These are phyloP conservation scores for Falco biarmicus DNA, from an alignment of 2,797 vertebrate species.

Conservation along the genomic window DNA sequence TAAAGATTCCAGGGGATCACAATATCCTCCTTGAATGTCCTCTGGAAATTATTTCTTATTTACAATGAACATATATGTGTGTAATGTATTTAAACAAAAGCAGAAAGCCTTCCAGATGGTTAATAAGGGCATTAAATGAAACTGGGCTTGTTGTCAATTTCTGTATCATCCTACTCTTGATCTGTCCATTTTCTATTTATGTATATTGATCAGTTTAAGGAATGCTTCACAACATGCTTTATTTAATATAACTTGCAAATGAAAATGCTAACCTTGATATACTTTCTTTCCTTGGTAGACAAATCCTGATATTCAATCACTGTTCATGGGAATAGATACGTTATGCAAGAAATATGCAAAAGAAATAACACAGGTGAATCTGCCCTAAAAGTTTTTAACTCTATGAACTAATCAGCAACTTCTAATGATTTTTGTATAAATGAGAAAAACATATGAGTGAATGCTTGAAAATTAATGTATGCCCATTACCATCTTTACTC, in stretches of 20 bases:
- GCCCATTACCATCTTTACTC: background rate
- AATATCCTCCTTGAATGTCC: background rate
- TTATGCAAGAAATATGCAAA: slow-evolving; percentile 82
- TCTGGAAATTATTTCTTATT: background rate
- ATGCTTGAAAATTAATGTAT: background rate
- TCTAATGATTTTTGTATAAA: background rate
- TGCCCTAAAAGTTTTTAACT: background rate
- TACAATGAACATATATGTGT: background rate
- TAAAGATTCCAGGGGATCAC: background rate
- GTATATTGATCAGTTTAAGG: background rate
- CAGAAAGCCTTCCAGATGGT: background rate
- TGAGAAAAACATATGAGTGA: background rate
- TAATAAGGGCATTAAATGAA: background rate
- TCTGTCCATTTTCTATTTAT: background rate
- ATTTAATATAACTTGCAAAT: background rate
- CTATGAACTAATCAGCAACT: background rate
- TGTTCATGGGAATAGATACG: slow-evolving; percentile 85
- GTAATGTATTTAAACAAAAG: background rate
- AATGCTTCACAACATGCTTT: background rate
- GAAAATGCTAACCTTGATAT: background rate
- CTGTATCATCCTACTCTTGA: background rate
- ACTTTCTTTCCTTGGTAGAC: slow-evolving; percentile 79
- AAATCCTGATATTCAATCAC: slow-evolving; percentile 83
- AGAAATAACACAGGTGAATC: slow-evolving; percentile 87
- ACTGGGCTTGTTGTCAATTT: background rate